Conservation (phyloP, 1,140 invertebrate genomes). For the Aplysia californica region DNA sequence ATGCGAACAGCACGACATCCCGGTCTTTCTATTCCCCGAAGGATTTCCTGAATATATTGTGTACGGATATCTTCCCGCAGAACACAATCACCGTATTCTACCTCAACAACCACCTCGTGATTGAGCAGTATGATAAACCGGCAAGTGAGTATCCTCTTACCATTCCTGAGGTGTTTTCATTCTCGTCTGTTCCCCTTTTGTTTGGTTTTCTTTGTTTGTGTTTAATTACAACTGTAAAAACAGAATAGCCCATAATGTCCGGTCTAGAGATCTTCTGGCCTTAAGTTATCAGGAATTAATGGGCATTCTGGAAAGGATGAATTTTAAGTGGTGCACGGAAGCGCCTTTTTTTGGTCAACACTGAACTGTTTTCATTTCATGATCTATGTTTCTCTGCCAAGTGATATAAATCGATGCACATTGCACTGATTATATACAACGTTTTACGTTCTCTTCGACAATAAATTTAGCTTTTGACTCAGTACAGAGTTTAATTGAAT, state of each 20-base stretch:
- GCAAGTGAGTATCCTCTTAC: background rate
- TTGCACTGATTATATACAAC: too few relatives aligned
- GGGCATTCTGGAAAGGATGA: too few relatives aligned
- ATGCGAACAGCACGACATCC: background rate
- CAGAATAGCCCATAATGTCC: background rate
- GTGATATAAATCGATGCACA: too few relatives aligned
- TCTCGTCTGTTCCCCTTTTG: background rate
- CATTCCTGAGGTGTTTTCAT: background rate
- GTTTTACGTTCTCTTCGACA: too few relatives aligned
- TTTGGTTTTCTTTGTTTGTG: background rate
- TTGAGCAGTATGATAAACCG: background rate
- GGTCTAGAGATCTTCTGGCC: background rate
- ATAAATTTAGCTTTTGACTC: too few relatives aligned
- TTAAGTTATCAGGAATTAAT: too few relatives aligned
- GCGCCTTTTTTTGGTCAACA: too few relatives aligned
- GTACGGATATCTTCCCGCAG: background rate
- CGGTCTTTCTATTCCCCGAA: background rate
- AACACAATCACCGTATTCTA: constrained; percentile 20
- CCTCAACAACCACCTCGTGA: background rate
- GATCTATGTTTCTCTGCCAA: too few relatives aligned
- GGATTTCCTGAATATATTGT: constrained; percentile 7
- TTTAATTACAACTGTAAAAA: background rate
- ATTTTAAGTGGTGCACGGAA: too few relatives aligned
- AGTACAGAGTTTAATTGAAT: too few relatives aligned
- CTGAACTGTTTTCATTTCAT: too few relatives aligned